Conservation (phyloP, 2,797 vertebrate genomes). For the Poliocrania exsul region DNA sequence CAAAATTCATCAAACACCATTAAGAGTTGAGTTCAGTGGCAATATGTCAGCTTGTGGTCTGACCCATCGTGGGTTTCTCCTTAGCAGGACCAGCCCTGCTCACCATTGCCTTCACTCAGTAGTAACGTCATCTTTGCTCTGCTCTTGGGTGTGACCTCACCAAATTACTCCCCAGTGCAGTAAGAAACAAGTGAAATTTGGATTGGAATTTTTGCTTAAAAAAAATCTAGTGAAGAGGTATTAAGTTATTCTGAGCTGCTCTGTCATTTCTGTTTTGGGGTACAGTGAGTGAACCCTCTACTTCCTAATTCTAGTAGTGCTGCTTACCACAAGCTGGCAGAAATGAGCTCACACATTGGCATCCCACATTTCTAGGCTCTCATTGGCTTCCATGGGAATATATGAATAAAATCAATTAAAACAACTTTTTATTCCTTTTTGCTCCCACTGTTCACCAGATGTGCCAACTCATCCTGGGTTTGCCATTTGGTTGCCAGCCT, state of each 20-base stretch:
- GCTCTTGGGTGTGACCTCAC: background rate
- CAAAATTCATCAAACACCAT: background rate
- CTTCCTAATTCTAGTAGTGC: background rate
- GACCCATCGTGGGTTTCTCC: background rate
- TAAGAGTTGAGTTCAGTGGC: background rate
- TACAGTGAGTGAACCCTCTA: background rate
- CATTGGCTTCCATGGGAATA: background rate
- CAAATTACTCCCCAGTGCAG: background rate
- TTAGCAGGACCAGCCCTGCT: background rate
- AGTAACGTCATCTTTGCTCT: background rate
- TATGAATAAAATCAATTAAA: background rate
- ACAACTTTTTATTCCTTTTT: background rate
- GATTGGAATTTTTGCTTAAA: background rate
- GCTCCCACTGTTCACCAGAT: constrained; percentile 30
- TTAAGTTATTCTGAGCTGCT: background rate
- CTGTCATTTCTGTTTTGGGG: background rate
- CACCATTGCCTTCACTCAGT: background rate
- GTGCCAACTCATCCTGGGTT: background rate
- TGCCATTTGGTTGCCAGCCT: background rate
- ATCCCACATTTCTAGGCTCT: background rate
- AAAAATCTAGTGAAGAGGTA: background rate
- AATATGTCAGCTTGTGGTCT: background rate
- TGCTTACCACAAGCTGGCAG: background rate
- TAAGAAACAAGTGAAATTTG: background rate
- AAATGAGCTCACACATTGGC: background rate